These are phyloP conservation scores for Drosophila dives DNA, from an alignment of 2,888 invertebrate genomes.

Conservation along the genomic window DNA sequence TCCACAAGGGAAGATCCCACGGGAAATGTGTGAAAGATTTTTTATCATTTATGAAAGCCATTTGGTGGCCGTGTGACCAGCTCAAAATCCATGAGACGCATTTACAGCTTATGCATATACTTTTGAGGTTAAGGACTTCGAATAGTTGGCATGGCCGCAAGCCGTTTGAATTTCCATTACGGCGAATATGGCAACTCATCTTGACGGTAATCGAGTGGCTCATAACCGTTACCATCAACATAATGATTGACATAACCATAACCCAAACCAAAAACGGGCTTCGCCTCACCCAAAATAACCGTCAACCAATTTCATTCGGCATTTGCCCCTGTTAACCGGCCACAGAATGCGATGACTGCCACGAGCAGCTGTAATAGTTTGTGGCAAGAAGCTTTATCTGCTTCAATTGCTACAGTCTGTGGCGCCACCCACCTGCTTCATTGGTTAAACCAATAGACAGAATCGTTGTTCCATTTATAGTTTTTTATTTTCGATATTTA, in stretches of 20 bases:
- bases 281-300: slow-evolving; percentile 31
- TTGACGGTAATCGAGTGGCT: slow-evolving; percentile 63
- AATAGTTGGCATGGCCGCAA: slow-evolving; percentile 48
- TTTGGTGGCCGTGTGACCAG: slow-evolving; percentile 43
- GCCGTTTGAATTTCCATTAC: slow-evolving; percentile 64
- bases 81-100: slow-evolving; percentile 30
- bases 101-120: slow-evolving; percentile 37
- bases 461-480: background rate
- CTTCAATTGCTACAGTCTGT: slow-evolving; percentile 7
- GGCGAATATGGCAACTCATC: slow-evolving; percentile 65
- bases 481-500: background rate
- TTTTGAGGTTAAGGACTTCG: slow-evolving; percentile 19
- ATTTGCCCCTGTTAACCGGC: slow-evolving; percentile 44
- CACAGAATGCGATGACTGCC: slow-evolving; percentile 35
- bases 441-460: slow-evolving; percentile 1
- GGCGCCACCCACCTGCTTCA: slow-evolving; percentile 19
- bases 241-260: slow-evolving; percentile 77
- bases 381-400: slow-evolving; percentile 5
- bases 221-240: slow-evolving; percentile 72
- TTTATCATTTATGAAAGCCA: slow-evolving; percentile 66
- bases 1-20: background rate
- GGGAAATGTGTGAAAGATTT: slow-evolving; percentile 52
- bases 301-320: slow-evolving; percentile 41
- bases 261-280: slow-evolving; percentile 48
- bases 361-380: slow-evolving; percentile 12